phyloP scores from a whole-genome alignment of 2,113 vertebrate species.

The Budorcas taxicolor region DNA sequence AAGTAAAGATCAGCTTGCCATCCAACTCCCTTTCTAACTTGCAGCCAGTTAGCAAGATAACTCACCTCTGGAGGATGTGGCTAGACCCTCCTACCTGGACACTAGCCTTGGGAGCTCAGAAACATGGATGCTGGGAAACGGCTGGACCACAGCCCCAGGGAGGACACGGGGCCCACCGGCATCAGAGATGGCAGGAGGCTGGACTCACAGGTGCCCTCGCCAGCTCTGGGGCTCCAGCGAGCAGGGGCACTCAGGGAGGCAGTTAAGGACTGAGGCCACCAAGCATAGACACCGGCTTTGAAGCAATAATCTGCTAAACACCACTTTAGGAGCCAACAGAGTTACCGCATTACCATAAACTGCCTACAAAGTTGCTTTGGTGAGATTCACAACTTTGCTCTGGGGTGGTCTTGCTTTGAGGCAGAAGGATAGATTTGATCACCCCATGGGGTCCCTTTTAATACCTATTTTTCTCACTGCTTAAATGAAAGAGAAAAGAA shows the following conservation, averaged over 20 bases:
- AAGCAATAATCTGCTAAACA: constrained; percentile 63
- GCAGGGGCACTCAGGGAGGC: background rate
- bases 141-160: background rate
- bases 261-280: background rate
- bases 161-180: background rate
- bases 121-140: background rate
- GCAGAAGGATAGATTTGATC: constrained; percentile 61
- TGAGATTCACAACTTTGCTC: constrained; percentile 59
- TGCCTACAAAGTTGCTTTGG: constrained; percentile 60
- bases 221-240: background rate
- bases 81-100: background rate
- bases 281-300: background rate
- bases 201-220: background rate
- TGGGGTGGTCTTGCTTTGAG: constrained; percentile 70
- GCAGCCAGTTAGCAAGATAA: background rate
- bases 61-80: background rate
- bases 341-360: constrained; percentile 58
- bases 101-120: background rate
- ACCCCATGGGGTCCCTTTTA: constrained; percentile 60
- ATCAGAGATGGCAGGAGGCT: background rate
- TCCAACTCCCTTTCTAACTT: background rate
- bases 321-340: constrained; percentile 57
- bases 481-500: constrained; percentile 71
- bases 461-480: constrained; percentile 66
- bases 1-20: background rate